A percentile compares a stretch with the other conserved stretches of the same genome.
phyloP scores from a whole-genome alignment of 2,113 vertebrate species.

The Bubalus kerabau region DNA sequence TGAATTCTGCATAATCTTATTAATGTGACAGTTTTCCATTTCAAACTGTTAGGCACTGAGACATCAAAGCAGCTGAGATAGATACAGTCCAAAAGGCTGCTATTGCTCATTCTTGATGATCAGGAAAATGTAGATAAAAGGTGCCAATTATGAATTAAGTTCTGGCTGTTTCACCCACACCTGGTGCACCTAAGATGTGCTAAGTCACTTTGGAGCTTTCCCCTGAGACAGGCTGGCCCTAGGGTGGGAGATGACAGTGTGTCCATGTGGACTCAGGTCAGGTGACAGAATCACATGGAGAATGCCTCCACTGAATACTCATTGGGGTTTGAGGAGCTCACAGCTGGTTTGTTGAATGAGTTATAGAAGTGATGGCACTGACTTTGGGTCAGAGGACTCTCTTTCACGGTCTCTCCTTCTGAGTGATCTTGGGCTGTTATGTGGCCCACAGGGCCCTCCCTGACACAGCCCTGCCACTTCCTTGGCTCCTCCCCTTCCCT shows the following conservation, averaged over 20 bases:
- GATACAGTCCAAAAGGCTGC: neutral
- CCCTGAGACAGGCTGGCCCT: neutral
- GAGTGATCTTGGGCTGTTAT: neutral
- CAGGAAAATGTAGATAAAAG: slow-evolving; percentile 22
- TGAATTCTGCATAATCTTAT: neutral
- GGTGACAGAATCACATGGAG: neutral
- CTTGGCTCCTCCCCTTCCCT: neutral
- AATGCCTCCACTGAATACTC: neutral
- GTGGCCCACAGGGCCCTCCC: neutral
- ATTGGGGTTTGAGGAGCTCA: neutral
- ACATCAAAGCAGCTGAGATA: neutral
- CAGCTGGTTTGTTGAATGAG: neutral
- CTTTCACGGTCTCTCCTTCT: too few species aligned
- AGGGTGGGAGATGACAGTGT: neutral
- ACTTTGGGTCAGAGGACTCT: neutral
- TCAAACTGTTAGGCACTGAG: neutral
- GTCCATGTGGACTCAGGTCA: neutral
- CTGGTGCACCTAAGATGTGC: neutral
- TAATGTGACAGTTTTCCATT: slow-evolving; percentile 9
- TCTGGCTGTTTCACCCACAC: neutral
- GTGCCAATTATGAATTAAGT: neutral
- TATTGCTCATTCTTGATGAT: neutral
- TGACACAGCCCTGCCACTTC: neutral
- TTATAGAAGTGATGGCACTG: neutral
- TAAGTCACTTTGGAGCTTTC: neutral